Evolutionary conservation across 2,113 vertebrate genomes (phyloP), one percentile per base, ranked within the genome.

Genomic region (Globicephala melas): DNA sequence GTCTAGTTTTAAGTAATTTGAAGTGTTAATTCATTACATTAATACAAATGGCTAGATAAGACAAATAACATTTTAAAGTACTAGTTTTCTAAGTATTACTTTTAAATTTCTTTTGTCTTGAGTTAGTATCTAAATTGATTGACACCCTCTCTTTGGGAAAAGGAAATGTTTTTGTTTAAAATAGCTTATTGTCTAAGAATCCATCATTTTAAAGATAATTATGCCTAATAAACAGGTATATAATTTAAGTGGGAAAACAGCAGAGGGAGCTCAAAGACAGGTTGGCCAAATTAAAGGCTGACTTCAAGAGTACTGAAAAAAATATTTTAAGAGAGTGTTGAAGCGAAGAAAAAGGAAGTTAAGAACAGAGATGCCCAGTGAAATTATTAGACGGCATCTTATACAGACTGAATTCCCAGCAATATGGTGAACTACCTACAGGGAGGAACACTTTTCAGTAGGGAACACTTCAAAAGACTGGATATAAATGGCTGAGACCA

Each of bases 201-300:
- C 31, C 6, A 47, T 47, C 23, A 2, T 79, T 82, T 85, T 65
- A 74, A 92, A 96, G 7, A 13, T 60, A 93, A 28, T 26, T 83
- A 63, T 67, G 6, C 11, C 25, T 53, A 38, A 84, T 74, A n/a
- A 86, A 88, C 5, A 47, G 9, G 2, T 53, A 80, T 70, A 81
- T 3, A 95, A 93, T 47, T 63, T 73, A 60, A 50, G 28, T 8
- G 26, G 6, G 6, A 18, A 83, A 74, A 89, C 98, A 97, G 97
- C 84, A 98, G 98, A n/a, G 98, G 98, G 98, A 96, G 98, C 97
- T 98, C 97, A 97, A 97, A 71, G 92, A 92, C 95, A 96, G 96
- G 33, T 14, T 68, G 84, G 89, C 38, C 1, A 33, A 65, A 41
- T 65, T n/a, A 63, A 89, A 74, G 41, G 33, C 1, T 84, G 47